Conservation (phyloP, 2,888 invertebrate species). For the Apodemia duryi region DNA sequence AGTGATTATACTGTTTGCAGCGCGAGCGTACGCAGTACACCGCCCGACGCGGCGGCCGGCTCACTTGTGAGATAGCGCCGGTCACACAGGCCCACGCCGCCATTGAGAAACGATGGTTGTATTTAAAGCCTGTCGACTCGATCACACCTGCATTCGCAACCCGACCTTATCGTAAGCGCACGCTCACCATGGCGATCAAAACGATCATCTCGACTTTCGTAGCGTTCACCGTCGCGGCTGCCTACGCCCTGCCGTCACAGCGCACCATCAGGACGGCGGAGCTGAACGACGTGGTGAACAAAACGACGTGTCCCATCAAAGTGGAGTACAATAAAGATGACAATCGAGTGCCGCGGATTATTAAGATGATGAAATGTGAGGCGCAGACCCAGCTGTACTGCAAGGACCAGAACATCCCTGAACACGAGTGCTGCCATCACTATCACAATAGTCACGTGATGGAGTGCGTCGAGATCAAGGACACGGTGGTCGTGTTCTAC, state of each 20-base stretch:
- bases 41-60: constrained; percentile 23
- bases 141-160: constrained; percentile 46
- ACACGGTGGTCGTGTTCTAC: constrained; percentile 61
- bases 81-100: constrained; percentile 25
- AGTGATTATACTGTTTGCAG: neutral
- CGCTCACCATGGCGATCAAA: constrained; percentile 33
- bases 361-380: constrained; percentile 61
- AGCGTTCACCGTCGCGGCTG: constrained; percentile 34
- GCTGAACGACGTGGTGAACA: constrained; percentile 49
- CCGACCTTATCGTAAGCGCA: constrained; percentile 41
- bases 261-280: constrained; percentile 40
- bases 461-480: constrained; percentile 63
- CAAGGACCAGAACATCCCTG: constrained; percentile 41
- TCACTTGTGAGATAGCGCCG: constrained; percentile 25
- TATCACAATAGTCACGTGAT: constrained; percentile 47
- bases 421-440: constrained; percentile 60
- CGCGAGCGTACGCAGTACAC: constrained; percentile 3
- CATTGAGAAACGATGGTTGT: constrained; percentile 19
- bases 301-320: constrained; percentile 60
- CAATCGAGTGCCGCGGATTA: constrained; percentile 55
- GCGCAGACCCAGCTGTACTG: constrained; percentile 51
- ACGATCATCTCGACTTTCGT: constrained; percentile 31
- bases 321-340: constrained; percentile 49
- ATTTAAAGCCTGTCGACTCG: constrained; percentile 27
- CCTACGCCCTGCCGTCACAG: constrained; percentile 26